Evolutionary conservation across 1,140 invertebrate genomes (phyloP), one percentile per base, ranked within the genome.

Genomic region (Caerostris extrusa): DNA sequence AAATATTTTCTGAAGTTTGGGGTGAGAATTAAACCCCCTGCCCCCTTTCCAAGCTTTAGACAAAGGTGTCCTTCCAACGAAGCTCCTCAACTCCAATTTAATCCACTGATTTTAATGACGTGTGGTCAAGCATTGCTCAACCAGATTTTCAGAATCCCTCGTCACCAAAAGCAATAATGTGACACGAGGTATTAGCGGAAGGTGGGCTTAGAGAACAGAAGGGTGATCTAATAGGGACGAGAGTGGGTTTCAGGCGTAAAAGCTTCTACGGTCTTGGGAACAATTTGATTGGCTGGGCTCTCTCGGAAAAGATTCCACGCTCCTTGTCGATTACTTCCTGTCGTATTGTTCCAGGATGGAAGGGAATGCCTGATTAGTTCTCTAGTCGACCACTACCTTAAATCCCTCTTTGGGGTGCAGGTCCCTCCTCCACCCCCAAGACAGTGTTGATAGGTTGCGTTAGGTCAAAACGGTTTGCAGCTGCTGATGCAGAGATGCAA

Each of bases 241-340:
- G 85, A 87, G 85, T 61, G 57, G 85, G 85, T 34, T 87, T 87
- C 85, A 87, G 60, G 85, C 85, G 58, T 87, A 87, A 87, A 87
- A 87, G 85, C 85, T 64, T 87, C 85, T 87, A 53, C 58, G 71
- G 50, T 34, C 53, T 77, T 19, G 85, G 85, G 19, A 0, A 19
- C 85, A 87, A 64, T 87, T 87, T 87, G 85, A 87, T 87, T 87
- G 85, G 85, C 85, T 64, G 17, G 19, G 14, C 85, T 77, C 56
- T 58, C 85, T 7, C 12, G 85, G 85, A 87, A 87, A 87, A 87
- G 60, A 64, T 61, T 87, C 34, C 19, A 34, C 12, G n/a, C 58
- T 61, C 85, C 85, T 17, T 61, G 58, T 34, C 85, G 85, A 87
- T 87, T 87, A 87, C 34, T 19, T 87, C 53, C 19, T 61, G 85